Conservation (phyloP, 92 coral and sea anemone genomes). For the Isaurus tuberculatus region DNA sequence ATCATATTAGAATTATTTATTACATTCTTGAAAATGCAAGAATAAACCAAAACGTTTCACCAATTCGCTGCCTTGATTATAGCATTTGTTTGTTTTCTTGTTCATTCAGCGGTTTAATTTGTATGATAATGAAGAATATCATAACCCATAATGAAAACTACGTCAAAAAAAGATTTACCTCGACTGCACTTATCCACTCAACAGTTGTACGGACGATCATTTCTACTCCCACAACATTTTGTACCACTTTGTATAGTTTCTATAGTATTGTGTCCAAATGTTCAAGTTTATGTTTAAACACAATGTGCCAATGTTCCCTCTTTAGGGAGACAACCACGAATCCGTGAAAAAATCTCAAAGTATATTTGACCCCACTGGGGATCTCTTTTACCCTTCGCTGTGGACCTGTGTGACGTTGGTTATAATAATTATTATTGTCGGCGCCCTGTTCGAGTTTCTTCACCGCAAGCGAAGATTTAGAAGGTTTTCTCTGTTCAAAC, state of each 20-base stretch:
- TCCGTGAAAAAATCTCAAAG: slow-evolving; percentile 87
- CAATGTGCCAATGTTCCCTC: neutral
- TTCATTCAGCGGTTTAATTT: too few relatives aligned
- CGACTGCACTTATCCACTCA: too few relatives aligned
- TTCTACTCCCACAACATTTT: too few relatives aligned
- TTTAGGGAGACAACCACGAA: slow-evolving; percentile 63
- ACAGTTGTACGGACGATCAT: too few relatives aligned
- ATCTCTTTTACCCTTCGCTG: slow-evolving; percentile 88
- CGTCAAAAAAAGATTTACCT: too few relatives aligned
- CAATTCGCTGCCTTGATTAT: too few relatives aligned
- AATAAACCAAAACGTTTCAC: too few relatives aligned
- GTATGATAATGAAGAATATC: too few relatives aligned
- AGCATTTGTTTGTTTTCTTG: too few relatives aligned
- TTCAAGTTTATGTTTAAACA: neutral
- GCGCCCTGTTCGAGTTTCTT: slow-evolving; percentile 63
- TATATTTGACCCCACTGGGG: slow-evolving; percentile 92
- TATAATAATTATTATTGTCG: slow-evolving; percentile 61
- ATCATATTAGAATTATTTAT: too few relatives aligned
- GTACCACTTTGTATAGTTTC: neutral
- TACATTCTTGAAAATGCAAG: too few relatives aligned
- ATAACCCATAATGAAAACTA: too few relatives aligned
- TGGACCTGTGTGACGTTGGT: slow-evolving; percentile 73
- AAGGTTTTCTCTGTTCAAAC: slow-evolving; percentile 11
- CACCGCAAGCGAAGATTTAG: slow-evolving; percentile 41
- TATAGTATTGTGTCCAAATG: neutral